A percentile compares a stretch with the other conserved stretches of the same genome.
Conservation (phyloP, 2,888 invertebrate genomes). For the Drosophila tanythrix region DNA sequence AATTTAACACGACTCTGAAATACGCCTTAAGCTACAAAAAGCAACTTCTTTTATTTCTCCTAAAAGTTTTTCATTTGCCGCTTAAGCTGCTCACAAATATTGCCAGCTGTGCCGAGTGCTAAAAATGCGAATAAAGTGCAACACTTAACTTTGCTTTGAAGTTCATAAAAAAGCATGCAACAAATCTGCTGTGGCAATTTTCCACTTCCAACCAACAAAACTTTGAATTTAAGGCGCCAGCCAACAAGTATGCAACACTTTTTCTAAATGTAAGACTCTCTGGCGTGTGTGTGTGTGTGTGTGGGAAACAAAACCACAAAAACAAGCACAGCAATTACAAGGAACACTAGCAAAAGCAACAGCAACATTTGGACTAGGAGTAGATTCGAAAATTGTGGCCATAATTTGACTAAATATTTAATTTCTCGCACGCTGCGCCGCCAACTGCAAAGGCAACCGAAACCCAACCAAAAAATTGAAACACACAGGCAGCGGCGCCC, state of each 20-base stretch:
- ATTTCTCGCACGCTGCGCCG: constrained; percentile 59
- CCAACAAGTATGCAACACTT: constrained; percentile 62
- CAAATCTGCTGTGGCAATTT: constrained; percentile 14
- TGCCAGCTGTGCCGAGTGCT: constrained; percentile 28
- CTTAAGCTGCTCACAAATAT: constrained; percentile 24
- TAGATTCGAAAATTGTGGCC: constrained; percentile 70
- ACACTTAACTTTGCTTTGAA: constrained; percentile 34
- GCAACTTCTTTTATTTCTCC: neutral
- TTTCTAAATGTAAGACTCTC: constrained; percentile 25
- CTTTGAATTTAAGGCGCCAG: constrained; percentile 23
- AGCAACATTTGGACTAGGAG: constrained; percentile 25
- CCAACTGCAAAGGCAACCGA: constrained; percentile 33
- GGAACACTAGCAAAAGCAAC: constrained; percentile 12
- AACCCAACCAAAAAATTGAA: constrained; percentile 2
- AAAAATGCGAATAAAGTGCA: constrained; percentile 43
- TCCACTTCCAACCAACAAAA: neutral
- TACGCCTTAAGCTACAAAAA: neutral
- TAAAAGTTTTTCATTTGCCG: constrained; percentile 14
- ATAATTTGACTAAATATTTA: constrained; percentile 79
- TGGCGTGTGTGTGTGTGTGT: constrained; percentile 3
- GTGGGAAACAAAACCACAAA: constrained; percentile 19
- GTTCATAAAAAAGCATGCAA: constrained; percentile 20
- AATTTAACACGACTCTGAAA: neutral
- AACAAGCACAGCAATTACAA: constrained; percentile 62
- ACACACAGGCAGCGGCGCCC: constrained; percentile 10